Base-by-base conservation (phyloP, 2,888 invertebrate genomes). In the Pammene aurita region DNA sequence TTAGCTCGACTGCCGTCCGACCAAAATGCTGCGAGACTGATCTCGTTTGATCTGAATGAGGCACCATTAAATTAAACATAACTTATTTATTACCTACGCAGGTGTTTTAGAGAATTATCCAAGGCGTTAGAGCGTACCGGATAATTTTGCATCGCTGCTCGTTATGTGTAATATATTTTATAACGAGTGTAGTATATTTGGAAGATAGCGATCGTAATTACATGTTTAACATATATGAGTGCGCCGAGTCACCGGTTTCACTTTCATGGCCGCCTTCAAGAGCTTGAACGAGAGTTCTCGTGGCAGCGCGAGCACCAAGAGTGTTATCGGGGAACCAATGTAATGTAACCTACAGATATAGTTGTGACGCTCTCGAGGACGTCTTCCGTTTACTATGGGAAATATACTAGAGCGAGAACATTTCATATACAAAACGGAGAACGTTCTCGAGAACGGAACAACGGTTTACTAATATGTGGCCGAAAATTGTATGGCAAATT, bases 231-330 rank as follows among this genome's bases (percentile, higher is more conserved):
- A 56, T 56, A 41, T 16, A 26, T 7, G 52, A 26, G 52, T 52
- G 10, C 9, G 50, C 50, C 41, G 38, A 56, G 56, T 56, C 56
- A 55, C 55, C 11, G 55, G 55, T 56, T 56, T 56, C 56, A 56
- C 56, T 56, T 56, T 56, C 41, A 41, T 56, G 56, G 56, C 56
- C 16, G 16, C 48, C 38, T 5, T 34, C 35, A n/a, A 35, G 50
- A 16, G 50, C 14, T n/a, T 16, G 16, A 1, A 6, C 16, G 11
- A 11, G 10, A 42, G 42, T 10, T 48, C 16, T 9, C n/a, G n/a
- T 44, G 11, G 7, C n/a, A 7, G n/a, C 7, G 46, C 46, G 2
- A 7, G 7, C 6, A 7, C 46, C n/a, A 0, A 7, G 46, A 14
- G n/a, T 5, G n/a, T 14, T n/a, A 0, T 0, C 16, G 18, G 4